Evolutionary conservation across 1,140 invertebrate species (phyloP).

Genomic region (Zaprionus camerounensis): DNA sequence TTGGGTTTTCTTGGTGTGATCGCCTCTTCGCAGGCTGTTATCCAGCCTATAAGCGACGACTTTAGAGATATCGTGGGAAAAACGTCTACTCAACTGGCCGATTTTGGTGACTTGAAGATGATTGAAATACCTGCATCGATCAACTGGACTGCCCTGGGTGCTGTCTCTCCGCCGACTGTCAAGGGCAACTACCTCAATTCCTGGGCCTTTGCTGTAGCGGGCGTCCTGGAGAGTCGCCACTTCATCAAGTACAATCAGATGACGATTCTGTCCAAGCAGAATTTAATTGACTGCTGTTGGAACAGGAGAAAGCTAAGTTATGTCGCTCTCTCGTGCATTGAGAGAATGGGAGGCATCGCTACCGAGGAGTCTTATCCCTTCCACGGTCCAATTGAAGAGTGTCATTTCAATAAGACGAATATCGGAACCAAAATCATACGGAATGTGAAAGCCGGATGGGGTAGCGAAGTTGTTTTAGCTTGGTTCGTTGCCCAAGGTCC

Average conservation of each 20-base stretch:
- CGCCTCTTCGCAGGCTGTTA: not conserved
- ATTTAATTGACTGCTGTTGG: constrained; percentile 23
- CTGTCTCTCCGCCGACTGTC: constrained; percentile 2
- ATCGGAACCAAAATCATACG: constrained; percentile 1
- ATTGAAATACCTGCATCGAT: not conserved
- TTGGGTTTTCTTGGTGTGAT: not conserved
- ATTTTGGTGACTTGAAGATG: not conserved
- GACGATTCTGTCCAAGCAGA: constrained; percentile 24
- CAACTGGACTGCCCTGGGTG: constrained; percentile 26
- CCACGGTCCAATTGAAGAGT: not conserved
- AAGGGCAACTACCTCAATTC: constrained; percentile 12
- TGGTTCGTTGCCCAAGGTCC: constrained; percentile 6
- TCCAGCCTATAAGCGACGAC: too few species aligned
- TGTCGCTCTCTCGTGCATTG: not conserved
- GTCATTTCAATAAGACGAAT: not conserved
- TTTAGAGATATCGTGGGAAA: too few species aligned
- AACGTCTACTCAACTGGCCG: not conserved
- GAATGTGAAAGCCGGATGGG: not conserved
- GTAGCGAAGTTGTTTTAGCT: constrained; percentile 14
- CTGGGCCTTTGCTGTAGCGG: constrained; percentile 35
- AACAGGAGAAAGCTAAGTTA: too few species aligned
- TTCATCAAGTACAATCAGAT: not conserved
- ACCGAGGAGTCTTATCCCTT: constrained; percentile 25
- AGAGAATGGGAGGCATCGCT: constrained; percentile 9
- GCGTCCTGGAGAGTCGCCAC: too few species aligned